phyloP scores from a whole-genome alignment of 2,888 invertebrate genomes.

The Pterobdella sp. region DNA sequence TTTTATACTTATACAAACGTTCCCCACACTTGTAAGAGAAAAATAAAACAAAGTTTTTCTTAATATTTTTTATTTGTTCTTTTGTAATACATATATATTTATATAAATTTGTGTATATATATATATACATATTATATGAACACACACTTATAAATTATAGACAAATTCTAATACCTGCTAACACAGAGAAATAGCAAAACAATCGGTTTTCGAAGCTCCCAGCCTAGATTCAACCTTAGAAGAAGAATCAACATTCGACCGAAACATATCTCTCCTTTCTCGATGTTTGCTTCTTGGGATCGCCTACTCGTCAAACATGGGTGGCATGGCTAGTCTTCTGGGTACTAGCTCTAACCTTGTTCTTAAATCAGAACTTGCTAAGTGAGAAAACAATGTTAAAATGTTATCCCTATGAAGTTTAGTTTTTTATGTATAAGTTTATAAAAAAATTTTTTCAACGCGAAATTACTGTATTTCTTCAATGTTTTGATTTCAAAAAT shows the following conservation, averaged over 20 bases:
- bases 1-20: too few species aligned
- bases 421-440: too few species aligned
- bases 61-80: too few species aligned
- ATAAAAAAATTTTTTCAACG: too few species aligned
- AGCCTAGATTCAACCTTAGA: neutral
- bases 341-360: constrained; percentile 51
- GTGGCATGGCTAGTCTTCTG: constrained; percentile 51
- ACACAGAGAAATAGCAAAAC: neutral
- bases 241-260: neutral
- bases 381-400: constrained; percentile 12
- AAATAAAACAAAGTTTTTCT: too few species aligned
- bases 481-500: too few species aligned
- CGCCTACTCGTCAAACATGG: constrained; percentile 47
- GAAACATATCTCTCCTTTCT: neutral
- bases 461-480: too few species aligned
- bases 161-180: neutral
- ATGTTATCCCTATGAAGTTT: too few species aligned
- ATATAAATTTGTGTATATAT: too few species aligned
- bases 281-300: constrained; percentile 33
- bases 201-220: neutral
- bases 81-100: too few species aligned
- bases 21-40: too few species aligned
- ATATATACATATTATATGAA: too few species aligned
- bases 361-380: constrained; percentile 43
- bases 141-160: neutral